A percentile compares a stretch with the other conserved stretches of the same genome.
These are phyloP conservation scores for Sinocyclocheilus maitianheensis DNA, from an alignment of 2,113 vertebrate species.

Conservation along the genomic window DNA sequence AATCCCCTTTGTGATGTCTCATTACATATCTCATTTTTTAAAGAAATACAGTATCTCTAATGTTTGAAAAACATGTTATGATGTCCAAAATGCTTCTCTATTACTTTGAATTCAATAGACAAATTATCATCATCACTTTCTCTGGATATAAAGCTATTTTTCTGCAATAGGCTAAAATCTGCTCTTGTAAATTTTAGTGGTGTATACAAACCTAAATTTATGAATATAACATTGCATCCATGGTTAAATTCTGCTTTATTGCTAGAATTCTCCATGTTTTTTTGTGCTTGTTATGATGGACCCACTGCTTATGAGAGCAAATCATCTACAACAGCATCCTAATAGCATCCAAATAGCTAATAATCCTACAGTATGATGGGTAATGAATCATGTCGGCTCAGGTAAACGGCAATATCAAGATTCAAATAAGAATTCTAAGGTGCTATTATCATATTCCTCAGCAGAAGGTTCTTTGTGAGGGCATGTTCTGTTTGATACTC, in stretches of 20 bases:
- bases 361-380: neutral
- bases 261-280: neutral
- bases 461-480: slow-evolving; percentile 2
- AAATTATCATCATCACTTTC: neutral
- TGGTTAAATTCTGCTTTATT: neutral
- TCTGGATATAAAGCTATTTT: slow-evolving; percentile 18
- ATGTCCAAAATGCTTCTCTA: slow-evolving; percentile 12
- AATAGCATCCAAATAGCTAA: neutral
- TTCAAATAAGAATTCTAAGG: neutral
- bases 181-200: slow-evolving; percentile 13
- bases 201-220: neutral
- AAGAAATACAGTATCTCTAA: slow-evolving; percentile 49
- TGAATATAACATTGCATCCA: slow-evolving; percentile 1
- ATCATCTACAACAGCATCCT: neutral
- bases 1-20: slow-evolving; percentile 41
- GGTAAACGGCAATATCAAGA: slow-evolving; percentile 1
- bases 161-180: slow-evolving; percentile 2
- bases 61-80: neutral
- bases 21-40: slow-evolving; percentile 46
- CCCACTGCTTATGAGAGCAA: neutral
- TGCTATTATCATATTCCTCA: neutral
- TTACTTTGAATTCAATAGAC: slow-evolving; percentile 22
- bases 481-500: neutral
- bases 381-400: slow-evolving; percentile 3
- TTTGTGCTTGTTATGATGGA: neutral